Percentiles rank a stretch among this genome's conserved stretches.
Evolutionary conservation across 2,797 vertebrate species (phyloP).

Genomic region (Clarias pachynema): DNA sequence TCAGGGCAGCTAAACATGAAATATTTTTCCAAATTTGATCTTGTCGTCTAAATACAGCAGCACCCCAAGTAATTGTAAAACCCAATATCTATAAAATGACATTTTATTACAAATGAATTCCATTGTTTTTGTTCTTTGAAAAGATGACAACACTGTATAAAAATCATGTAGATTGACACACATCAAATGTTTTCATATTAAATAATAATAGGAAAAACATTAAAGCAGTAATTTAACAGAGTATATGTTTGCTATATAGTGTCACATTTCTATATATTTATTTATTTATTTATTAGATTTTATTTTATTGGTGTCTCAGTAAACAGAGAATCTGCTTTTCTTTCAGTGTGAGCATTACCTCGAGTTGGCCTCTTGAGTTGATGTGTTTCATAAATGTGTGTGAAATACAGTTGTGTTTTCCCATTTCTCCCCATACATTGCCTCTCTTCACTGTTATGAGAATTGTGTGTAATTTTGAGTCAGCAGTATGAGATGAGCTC

Average conservation of each 20-base stretch:
- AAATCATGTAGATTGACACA: not conserved
- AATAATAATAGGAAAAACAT: not conserved
- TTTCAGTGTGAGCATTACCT: constrained; percentile 5
- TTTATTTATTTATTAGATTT: no score
- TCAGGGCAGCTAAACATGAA: not conserved
- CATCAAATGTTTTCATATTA: no score
- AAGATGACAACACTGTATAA: not conserved
- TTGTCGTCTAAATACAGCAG: not conserved
- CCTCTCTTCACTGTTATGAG: not conserved
- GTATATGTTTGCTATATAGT: not conserved
- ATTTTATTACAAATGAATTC: not conserved
- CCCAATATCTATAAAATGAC: not conserved
- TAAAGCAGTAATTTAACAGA: not conserved
- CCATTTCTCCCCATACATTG: constrained; percentile 6
- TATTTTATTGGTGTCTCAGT: not conserved
- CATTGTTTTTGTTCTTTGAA: not conserved
- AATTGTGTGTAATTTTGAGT: constrained; percentile 25
- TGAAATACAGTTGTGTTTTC: constrained; percentile 8
- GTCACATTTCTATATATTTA: not conserved
- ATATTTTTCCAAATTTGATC: not conserved
- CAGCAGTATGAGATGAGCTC: constrained; percentile 27
- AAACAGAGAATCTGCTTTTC: not conserved
- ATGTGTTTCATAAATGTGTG: constrained; percentile 15
- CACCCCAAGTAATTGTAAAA: not conserved
- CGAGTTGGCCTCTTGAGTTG: constrained; percentile 15